A percentile compares a stretch with the other conserved stretches of the same genome.
Conservation (phyloP, 2,113 vertebrate species). For the Dolichallabes microphthalmus region DNA sequence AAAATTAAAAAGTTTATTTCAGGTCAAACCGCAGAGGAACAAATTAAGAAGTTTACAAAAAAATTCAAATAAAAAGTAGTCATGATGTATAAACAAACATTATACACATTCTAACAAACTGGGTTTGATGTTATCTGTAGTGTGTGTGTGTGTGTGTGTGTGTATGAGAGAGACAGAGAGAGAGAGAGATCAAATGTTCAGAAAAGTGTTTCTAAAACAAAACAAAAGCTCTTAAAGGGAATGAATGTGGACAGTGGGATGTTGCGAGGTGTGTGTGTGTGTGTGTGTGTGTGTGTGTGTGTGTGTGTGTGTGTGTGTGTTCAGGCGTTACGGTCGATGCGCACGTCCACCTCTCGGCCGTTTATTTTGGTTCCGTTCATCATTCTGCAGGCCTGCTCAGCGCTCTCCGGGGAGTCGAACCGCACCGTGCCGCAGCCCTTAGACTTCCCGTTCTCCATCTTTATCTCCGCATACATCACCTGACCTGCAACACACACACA, state of each 20-base stretch:
- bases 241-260: slow-evolving; percentile 17
- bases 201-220: slow-evolving; percentile 87
- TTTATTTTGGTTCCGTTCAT: slow-evolving; percentile 99
- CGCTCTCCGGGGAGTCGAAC: slow-evolving; percentile 93
- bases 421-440: slow-evolving; percentile 97
- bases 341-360: slow-evolving; percentile 96
- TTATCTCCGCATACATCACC: slow-evolving; percentile 98
- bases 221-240: slow-evolving; percentile 78
- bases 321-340: slow-evolving; percentile 91
- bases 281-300: too few species aligned
- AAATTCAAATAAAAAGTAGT: slow-evolving; percentile 69
- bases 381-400: slow-evolving; percentile 92
- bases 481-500: slow-evolving; percentile 75
- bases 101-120: slow-evolving; percentile 70
- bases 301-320: slow-evolving; percentile 66
- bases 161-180: slow-evolving; percentile 60
- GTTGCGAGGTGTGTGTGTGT: slow-evolving; percentile 75
- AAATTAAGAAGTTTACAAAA: slow-evolving; percentile 85
- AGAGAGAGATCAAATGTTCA: slow-evolving; percentile 70
- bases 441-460: slow-evolving; percentile 97
- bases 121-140: slow-evolving; percentile 68
- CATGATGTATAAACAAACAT: slow-evolving; percentile 80
- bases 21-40: slow-evolving; percentile 80
- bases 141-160: slow-evolving; percentile 63
- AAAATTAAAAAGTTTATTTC: slow-evolving; percentile 94